These are phyloP conservation scores for Morus bassanus DNA, from an alignment of 2,797 vertebrate genomes.

Conservation along the genomic window DNA sequence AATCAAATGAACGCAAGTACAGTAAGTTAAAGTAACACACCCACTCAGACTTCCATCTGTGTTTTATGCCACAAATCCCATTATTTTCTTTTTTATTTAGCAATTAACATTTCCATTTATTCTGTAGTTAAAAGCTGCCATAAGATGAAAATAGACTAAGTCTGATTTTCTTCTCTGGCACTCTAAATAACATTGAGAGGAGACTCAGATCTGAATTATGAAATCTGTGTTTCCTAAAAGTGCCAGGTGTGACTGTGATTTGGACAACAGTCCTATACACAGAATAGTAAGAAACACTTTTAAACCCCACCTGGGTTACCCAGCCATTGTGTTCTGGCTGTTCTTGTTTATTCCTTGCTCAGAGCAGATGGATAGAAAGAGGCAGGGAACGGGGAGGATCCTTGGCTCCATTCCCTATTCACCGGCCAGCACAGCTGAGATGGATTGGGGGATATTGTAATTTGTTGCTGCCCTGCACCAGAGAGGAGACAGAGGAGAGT, in stretches of 20 bases:
- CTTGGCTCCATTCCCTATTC: slow-evolving; percentile 50
- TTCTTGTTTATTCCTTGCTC: slow-evolving; percentile 53
- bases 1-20: neutral
- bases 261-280: neutral
- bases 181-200: slow-evolving; percentile 40
- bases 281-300: neutral
- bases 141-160: slow-evolving; percentile 21
- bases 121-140: slow-evolving; percentile 50
- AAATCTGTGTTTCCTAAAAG: neutral
- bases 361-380: slow-evolving; percentile 51
- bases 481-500: neutral
- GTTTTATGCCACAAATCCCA: slow-evolving; percentile 31
- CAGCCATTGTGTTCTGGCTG: slow-evolving; percentile 58
- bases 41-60: slow-evolving; percentile 35
- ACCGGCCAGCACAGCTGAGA: slow-evolving; percentile 56
- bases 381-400: slow-evolving; percentile 56
- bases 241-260: slow-evolving; percentile 43
- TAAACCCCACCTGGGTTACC: slow-evolving; percentile 44
- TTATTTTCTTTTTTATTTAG: slow-evolving; percentile 49
- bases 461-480: slow-evolving; percentile 17
- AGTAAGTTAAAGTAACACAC: slow-evolving; percentile 12
- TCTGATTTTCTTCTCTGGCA: slow-evolving; percentile 17
- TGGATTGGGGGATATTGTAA: neutral
- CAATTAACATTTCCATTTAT: slow-evolving; percentile 52
- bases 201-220: slow-evolving; percentile 1